A percentile compares a stretch with the other conserved stretches of the same genome.
Conservation (phyloP, 92 coral and sea anemone species). For the Porites evermanni region DNA sequence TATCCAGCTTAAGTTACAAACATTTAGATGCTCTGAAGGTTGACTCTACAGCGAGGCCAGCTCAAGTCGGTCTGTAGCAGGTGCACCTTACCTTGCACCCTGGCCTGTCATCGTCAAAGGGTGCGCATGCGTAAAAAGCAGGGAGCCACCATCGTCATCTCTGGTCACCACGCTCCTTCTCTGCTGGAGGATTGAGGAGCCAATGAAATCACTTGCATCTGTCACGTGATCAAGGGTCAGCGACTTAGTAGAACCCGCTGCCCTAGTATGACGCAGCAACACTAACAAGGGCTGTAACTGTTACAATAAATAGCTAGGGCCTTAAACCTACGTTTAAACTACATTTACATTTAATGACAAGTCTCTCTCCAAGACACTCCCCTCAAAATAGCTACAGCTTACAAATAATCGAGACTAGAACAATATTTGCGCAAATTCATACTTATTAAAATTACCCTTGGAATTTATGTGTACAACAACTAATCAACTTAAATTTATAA, state of each 20-base stretch:
- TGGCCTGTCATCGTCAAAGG: slow-evolving; percentile 72
- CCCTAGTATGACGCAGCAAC: slow-evolving; percentile 41
- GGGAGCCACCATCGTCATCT: slow-evolving; percentile 91
- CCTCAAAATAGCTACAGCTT: neutral
- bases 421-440: no score
- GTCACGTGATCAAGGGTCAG: slow-evolving; percentile 95
- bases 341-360: neutral
- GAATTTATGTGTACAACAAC: no score
- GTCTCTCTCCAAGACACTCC: no score
- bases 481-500: no score
- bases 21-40: neutral
- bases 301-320: slow-evolving; percentile 4
- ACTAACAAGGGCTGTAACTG: slow-evolving; percentile 25
- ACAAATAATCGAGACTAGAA: no score
- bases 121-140: slow-evolving; percentile 40
- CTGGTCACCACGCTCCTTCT: slow-evolving; percentile 97
- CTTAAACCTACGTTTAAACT: neutral
- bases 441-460: no score
- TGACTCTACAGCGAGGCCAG: slow-evolving; percentile 26
- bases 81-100: slow-evolving; percentile 94
- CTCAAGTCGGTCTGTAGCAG: slow-evolving; percentile 23
- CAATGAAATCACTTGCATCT: slow-evolving; percentile 95
- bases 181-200: slow-evolving; percentile 97
- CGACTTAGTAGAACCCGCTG: slow-evolving; percentile 77
- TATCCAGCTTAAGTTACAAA: slow-evolving; percentile 22